A percentile compares a stretch with the other conserved stretches of the same genome.
Evolutionary conservation across 2,113 vertebrate species (phyloP).

Genomic region (Callaeas wilsoni): DNA sequence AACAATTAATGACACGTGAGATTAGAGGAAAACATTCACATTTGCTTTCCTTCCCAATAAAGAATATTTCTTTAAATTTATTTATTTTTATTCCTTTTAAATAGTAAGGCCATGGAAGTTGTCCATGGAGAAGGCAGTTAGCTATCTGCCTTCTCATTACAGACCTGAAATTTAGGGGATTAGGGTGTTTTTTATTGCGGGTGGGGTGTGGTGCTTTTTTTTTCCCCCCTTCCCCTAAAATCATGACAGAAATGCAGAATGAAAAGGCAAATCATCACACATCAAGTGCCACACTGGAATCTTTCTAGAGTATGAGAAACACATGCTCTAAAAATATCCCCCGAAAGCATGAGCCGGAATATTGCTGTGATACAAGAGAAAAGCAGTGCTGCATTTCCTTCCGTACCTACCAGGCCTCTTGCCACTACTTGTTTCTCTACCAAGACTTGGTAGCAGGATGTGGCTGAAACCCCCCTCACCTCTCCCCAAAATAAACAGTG

Average conservation of each 20-base stretch:
- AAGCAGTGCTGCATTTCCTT: constrained; percentile 72
- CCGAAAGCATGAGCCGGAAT: constrained; percentile 63
- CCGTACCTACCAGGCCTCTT: constrained; percentile 55
- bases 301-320: constrained; percentile 25
- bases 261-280: neutral
- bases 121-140: neutral
- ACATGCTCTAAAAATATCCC: constrained; percentile 67
- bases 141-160: neutral
- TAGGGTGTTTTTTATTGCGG: neutral
- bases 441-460: constrained; percentile 67
- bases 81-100: neutral
- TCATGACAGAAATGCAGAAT: neutral
- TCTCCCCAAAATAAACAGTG: constrained; percentile 30
- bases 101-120: neutral
- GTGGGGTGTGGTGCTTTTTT: neutral
- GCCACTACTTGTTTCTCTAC: constrained; percentile 71
- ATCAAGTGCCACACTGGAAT: constrained; percentile 1
- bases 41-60: neutral
- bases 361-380: constrained; percentile 59
- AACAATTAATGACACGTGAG: neutral
- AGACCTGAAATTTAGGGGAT: neutral
- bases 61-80: neutral
- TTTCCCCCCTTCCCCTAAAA: neutral
- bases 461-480: constrained; percentile 51
- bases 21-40: too few relatives aligned